These are phyloP conservation scores for Hypomesus transpacificus DNA, from an alignment of 2,113 vertebrate species.

Conservation along the genomic window DNA sequence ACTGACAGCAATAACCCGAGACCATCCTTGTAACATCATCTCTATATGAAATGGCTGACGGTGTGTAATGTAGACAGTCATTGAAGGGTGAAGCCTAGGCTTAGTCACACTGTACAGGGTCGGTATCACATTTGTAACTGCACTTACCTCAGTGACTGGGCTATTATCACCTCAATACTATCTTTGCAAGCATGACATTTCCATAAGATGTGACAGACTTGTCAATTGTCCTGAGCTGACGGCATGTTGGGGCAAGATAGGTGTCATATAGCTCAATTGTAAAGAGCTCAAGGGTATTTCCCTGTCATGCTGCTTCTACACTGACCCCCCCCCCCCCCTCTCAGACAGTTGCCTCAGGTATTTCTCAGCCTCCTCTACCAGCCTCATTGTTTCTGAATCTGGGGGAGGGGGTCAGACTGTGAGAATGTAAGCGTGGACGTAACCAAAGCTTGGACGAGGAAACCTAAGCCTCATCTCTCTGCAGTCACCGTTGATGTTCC, in stretches of 20 bases:
- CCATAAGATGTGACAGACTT: slow-evolving; percentile 5
- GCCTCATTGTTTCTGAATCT: slow-evolving; percentile 45
- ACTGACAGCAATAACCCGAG: too few relatives aligned
- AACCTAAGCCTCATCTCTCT: slow-evolving; percentile 54
- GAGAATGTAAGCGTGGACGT: slow-evolving; percentile 18
- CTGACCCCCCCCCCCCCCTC: slow-evolving; percentile 23
- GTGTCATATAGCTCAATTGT: slow-evolving; percentile 46
- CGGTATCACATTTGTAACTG: slow-evolving; percentile 14
- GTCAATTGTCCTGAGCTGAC: slow-evolving; percentile 26
- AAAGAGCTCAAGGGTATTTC: slow-evolving; percentile 48
- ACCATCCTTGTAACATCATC: background rate
- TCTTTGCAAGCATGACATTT: slow-evolving; percentile 11
- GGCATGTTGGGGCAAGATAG: slow-evolving; percentile 46
- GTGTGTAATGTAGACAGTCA: background rate
- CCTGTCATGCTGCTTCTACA: slow-evolving; percentile 41
- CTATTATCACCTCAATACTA: slow-evolving; percentile 2
- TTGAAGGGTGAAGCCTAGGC: too few relatives aligned
- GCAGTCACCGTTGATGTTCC: slow-evolving; percentile 51
- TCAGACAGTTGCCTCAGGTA: slow-evolving; percentile 59
- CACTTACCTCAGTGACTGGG: background rate
- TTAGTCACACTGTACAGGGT: background rate
- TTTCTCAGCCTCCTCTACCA: slow-evolving; percentile 39
- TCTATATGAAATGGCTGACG: background rate
- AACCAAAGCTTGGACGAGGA: slow-evolving; percentile 32
- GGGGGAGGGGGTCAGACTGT: slow-evolving; percentile 33